A percentile compares a stretch with the other conserved stretches of the same genome.
Conservation (phyloP, 2,888 invertebrate species). For the Xanthorhoe designata region DNA sequence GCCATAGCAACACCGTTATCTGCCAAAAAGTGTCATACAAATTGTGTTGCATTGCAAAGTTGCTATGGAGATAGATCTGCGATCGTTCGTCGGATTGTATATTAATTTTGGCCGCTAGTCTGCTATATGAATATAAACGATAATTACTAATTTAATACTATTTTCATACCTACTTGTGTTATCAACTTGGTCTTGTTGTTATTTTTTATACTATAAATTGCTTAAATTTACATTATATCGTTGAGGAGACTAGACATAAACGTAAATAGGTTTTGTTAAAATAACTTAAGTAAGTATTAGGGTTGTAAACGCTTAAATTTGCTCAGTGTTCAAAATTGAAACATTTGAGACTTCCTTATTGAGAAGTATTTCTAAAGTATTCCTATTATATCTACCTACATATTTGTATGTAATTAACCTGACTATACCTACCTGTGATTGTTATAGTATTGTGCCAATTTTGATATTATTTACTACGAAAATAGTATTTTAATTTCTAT, state of each 20-base stretch:
- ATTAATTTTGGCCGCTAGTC: too few relatives aligned
- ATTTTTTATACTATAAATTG: too few relatives aligned
- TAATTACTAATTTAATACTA: too few relatives aligned
- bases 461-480: background rate
- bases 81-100: too few relatives aligned
- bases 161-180: too few relatives aligned
- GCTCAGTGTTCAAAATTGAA: conserved; percentile 3
- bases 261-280: background rate
- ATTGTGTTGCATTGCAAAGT: too few relatives aligned
- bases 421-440: conserved; percentile 23
- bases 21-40: too few relatives aligned
- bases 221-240: too few relatives aligned
- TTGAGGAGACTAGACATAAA: background rate
- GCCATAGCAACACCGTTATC: too few relatives aligned
- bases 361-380: conserved; percentile 4
- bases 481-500: background rate
- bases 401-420: conserved; percentile 12
- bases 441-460: conserved; percentile 22
- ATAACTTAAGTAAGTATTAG: background rate
- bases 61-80: too few relatives aligned
- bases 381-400: conserved; percentile 1
- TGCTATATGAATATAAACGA: too few relatives aligned
- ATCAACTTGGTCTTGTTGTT: too few relatives aligned
- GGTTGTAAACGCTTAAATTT: conserved; percentile 2
- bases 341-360: conserved; percentile 6